Percentiles rank a stretch among this genome's conserved stretches.
Evolutionary conservation across 2,797 vertebrate genomes (phyloP).

Genomic region (Enteromius treurensis): DNA sequence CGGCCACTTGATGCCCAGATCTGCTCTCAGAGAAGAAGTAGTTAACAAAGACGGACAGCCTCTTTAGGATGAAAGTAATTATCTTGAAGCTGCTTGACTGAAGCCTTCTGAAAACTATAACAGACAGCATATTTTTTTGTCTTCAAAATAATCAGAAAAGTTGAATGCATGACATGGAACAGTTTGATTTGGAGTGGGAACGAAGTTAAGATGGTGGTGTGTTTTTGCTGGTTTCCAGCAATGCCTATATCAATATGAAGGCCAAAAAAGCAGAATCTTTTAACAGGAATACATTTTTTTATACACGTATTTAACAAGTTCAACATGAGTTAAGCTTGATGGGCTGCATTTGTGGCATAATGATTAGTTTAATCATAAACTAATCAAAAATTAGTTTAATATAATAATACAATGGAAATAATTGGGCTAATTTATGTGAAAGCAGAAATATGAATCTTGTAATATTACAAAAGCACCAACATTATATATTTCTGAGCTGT

Average conservation of each 20-base stretch:
- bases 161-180: slow-evolving; percentile 53
- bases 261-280: neutral
- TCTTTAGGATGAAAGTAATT: slow-evolving; percentile 81
- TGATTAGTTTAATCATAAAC: too few species aligned
- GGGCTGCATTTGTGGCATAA: neutral
- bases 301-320: neutral
- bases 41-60: slow-evolving; percentile 81
- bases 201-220: neutral
- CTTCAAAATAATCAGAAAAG: slow-evolving; percentile 45
- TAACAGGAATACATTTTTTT: neutral
- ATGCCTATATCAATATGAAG: neutral
- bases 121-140: slow-evolving; percentile 54
- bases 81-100: slow-evolving; percentile 57
- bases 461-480: neutral
- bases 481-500: neutral
- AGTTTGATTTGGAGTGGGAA: slow-evolving; percentile 38
- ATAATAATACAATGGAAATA: neutral
- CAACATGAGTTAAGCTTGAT: neutral
- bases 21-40: slow-evolving; percentile 86
- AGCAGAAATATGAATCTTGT: neutral
- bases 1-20: slow-evolving; percentile 86
- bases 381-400: neutral
- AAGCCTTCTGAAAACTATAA: slow-evolving; percentile 54
- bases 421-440: neutral
- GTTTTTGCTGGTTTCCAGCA: neutral